Conservation (phyloP, 2,113 vertebrate species). For the Psilopogon haemacephalus region DNA sequence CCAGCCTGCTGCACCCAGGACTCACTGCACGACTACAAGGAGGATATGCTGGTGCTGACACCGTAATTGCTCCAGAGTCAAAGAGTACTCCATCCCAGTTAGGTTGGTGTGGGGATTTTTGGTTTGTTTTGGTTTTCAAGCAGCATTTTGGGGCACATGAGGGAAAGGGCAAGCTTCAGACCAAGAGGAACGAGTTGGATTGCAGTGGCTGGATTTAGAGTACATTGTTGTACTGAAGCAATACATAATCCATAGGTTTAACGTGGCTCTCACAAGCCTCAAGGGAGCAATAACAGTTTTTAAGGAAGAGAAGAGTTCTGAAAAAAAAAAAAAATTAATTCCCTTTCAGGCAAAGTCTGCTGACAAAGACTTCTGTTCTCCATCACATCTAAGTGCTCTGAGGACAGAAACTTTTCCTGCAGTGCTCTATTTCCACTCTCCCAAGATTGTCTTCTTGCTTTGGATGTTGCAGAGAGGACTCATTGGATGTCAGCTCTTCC, state of each 20-base stretch:
- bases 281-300: constrained; percentile 1
- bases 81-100: not conserved
- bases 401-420: not conserved
- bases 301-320: not conserved
- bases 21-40: not conserved
- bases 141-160: not conserved
- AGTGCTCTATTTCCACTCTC: not conserved
- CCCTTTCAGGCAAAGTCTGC: constrained; percentile 7
- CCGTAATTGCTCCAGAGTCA: not conserved
- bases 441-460: not conserved
- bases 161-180: not conserved
- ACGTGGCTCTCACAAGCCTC: not conserved
- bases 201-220: not conserved
- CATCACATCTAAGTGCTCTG: not conserved
- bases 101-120: not conserved
- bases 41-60: not conserved
- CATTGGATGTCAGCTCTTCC: not conserved
- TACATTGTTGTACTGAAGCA: not conserved
- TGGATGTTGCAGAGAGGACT: not conserved
- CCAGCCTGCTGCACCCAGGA: not conserved
- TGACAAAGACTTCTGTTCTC: constrained; percentile 11
- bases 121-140: not conserved
- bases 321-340: not conserved
- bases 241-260: constrained; percentile 19
- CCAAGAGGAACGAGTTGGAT: not conserved